These are phyloP conservation scores for Coelopa pilipes DNA, from an alignment of 2,888 invertebrate genomes.

Conservation along the genomic window DNA sequence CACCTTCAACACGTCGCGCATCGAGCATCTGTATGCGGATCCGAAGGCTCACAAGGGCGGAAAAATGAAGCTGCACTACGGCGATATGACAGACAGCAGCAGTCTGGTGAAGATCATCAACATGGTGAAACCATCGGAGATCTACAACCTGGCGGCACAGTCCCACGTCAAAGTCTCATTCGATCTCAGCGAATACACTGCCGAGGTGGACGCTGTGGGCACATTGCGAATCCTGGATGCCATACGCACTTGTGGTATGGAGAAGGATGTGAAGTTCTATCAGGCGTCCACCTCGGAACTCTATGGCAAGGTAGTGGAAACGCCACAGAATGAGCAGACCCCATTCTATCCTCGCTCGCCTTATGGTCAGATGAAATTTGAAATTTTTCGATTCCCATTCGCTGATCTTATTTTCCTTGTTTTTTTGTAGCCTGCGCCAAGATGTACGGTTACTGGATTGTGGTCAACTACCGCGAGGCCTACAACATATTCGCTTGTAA, in stretches of 20 bases:
- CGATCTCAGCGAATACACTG: conserved; percentile 98
- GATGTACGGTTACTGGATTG: conserved; percentile 96
- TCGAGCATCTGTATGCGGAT: conserved; percentile 94
- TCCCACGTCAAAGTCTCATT: conserved; percentile 99
- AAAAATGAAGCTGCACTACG: conserved; percentile 94
- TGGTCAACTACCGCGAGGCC: conserved; percentile 94
- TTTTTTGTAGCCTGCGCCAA: conserved; percentile 85
- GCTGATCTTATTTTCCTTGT: conserved; percentile 12
- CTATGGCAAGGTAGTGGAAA: conserved; percentile 92
- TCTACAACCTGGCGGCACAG: conserved; percentile 98
- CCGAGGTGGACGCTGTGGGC: conserved; percentile 97
- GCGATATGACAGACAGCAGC: conserved; percentile 98
- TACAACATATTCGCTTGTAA: conserved; percentile 96
- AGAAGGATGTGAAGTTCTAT: conserved; percentile 85
- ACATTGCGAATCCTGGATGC: conserved; percentile 91
- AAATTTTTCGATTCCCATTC: not conserved
- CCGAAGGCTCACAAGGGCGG: conserved; percentile 89
- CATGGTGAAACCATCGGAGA: conserved; percentile 80
- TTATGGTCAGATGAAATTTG: conserved; percentile 80
- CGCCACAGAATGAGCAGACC: conserved; percentile 93
- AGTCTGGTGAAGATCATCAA: conserved; percentile 88
- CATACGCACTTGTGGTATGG: conserved; percentile 87
- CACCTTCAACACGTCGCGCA: conserved; percentile 95
- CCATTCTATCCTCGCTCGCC: conserved; percentile 97
- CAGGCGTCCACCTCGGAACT: conserved; percentile 97